These are phyloP conservation scores for Phrynocephalus forsythii DNA, from an alignment of 2,797 vertebrate species.

Conservation along the genomic window DNA sequence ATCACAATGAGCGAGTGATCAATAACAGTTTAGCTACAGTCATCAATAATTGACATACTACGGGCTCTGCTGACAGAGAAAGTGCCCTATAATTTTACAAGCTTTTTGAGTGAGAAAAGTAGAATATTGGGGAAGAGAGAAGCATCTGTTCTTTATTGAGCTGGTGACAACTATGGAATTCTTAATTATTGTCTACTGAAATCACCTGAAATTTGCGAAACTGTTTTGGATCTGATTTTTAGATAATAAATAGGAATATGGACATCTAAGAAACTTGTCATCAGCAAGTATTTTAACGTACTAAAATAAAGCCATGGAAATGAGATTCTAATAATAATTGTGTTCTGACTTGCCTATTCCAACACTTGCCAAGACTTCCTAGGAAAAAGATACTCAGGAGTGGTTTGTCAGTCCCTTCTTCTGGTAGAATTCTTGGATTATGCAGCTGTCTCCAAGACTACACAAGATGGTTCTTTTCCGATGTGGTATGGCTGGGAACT, in stretches of 20 bases:
- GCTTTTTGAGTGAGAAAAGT: fast-evolving
- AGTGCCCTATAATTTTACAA: neutral
- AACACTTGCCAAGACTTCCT: too few relatives aligned
- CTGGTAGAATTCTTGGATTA: too few relatives aligned
- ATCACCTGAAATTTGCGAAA: neutral
- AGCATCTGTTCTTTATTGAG: neutral
- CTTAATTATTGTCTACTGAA: neutral
- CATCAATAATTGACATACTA: neutral
- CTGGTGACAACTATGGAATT: neutral
- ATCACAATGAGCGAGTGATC: neutral
- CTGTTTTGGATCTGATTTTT: neutral
- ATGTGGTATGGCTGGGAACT: too few relatives aligned
- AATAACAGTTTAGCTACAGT: neutral
- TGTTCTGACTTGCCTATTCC: too few relatives aligned
- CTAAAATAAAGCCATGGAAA: neutral
- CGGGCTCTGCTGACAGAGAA: neutral
- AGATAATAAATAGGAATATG: neutral
- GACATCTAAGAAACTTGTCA: neutral
- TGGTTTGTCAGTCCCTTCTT: too few relatives aligned
- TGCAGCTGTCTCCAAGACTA: too few relatives aligned
- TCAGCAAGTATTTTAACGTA: neutral
- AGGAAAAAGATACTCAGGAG: too few relatives aligned
- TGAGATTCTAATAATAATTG: neutral
- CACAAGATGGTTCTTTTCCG: too few relatives aligned
- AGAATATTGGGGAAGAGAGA: neutral